Evolutionary conservation across 2,888 invertebrate genomes (phyloP).

Genomic region (Amphipyra tragopoginis): DNA sequence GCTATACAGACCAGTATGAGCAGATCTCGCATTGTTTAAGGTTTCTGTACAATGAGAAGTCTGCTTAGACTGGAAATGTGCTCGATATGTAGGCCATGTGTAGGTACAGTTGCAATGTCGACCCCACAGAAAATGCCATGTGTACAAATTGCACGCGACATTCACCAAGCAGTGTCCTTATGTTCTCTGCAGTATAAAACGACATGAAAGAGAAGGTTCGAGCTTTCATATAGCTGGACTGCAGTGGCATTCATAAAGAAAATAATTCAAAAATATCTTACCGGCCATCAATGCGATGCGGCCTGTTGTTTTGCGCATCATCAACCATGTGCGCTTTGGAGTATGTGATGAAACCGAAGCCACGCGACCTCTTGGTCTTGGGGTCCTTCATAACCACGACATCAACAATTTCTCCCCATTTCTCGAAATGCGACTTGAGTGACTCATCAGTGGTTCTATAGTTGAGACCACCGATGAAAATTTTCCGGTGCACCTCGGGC

Average conservation of each 20-base stretch:
- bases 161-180: slow-evolving; percentile 84
- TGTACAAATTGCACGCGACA: slow-evolving; percentile 73
- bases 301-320: slow-evolving; percentile 96
- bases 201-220: slow-evolving; percentile 76
- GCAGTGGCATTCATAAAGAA: slow-evolving; percentile 60
- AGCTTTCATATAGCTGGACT: slow-evolving; percentile 85
- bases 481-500: slow-evolving; percentile 96
- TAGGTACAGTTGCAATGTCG: too few species aligned
- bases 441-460: slow-evolving; percentile 98
- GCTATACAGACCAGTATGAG: too few species aligned
- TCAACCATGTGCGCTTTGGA: slow-evolving; percentile 98
- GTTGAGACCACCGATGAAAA: slow-evolving; percentile 98
- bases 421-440: slow-evolving; percentile 97
- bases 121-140: slow-evolving; percentile 87
- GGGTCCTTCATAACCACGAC: slow-evolving; percentile 99
- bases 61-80: too few species aligned
- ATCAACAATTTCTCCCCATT: slow-evolving; percentile 99
- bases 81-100: too few species aligned
- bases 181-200: slow-evolving; percentile 84
- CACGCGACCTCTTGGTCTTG: slow-evolving; percentile 97
- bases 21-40: too few species aligned
- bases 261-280: slow-evolving; percentile 70
- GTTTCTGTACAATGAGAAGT: too few species aligned
- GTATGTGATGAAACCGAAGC: slow-evolving; percentile 99
- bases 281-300: slow-evolving; percentile 97